Base-by-base conservation (phyloP, 23 tunicate genomes). In the Corella eumyota region DNA sequence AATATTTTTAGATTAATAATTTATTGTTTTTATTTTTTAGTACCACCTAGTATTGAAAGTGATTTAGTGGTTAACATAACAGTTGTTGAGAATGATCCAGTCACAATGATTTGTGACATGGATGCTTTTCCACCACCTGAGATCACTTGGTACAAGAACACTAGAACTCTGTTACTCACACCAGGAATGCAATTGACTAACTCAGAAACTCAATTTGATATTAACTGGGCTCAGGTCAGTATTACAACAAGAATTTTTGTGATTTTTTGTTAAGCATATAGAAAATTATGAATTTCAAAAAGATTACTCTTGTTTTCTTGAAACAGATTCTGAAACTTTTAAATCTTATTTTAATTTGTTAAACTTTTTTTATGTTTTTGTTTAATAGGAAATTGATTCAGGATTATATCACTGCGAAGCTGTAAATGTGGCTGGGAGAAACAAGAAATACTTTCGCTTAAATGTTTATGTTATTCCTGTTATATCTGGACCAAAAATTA, bases 101-200 rank as follows among this genome's bases (percentile, higher is more conserved):
- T 75, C 1, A 56, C 69, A 36, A 79, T 93, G 69, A 35, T 73
- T 3, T 93, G 99, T 72, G 99, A 85, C 65, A 72, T 93, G 9
- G 84, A 78, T 36, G 99, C 99, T 0, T 93, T 71, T 32, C 99
- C 99, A 1, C 72, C 78, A 9, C 95, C 99, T 6, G 61, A 55
- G 1, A 93, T 93, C 52, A 60, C 77, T 48, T 93, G 99, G 99
- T 93, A 52, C 60, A 78, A 83, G 35, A 69, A 93, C 51, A 69
- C 97, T 1, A 33, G 90, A 31, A 77, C 88, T 19, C 69, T 88
- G 6, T 57, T 79, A 1, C 34, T 79, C 24, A 52, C 58, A 9
- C 88, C 88, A 5, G 88, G 88, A 6, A 53, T 64, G 6, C 53
- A 55, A 9, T 6, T 79, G 2, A 44, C 72, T n/a, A 17, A 62